These are phyloP conservation scores for Lithophane ornitopus DNA, from an alignment of 2,888 invertebrate species.

Conservation along the genomic window DNA sequence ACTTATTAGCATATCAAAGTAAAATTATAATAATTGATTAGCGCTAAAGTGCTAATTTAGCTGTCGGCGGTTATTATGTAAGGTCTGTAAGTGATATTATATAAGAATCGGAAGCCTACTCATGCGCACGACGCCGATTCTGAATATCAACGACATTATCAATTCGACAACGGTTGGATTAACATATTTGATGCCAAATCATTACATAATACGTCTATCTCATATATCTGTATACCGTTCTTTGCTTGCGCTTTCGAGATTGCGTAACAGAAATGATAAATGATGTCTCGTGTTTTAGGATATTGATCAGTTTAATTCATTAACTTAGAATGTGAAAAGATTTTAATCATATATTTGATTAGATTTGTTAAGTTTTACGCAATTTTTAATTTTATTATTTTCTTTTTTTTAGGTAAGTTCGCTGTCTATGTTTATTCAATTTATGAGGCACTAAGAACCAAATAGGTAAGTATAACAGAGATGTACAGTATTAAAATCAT, in stretches of 20 bases:
- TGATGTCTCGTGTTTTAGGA: conserved; percentile 34
- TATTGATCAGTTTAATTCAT: conserved; percentile 46
- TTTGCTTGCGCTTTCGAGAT: conserved; percentile 70
- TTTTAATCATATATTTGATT: conserved; percentile 32
- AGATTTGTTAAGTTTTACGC: conserved; percentile 17
- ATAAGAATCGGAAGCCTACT: conserved; percentile 70
- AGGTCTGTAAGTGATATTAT: conserved; percentile 54
- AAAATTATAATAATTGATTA: conserved; percentile 32
- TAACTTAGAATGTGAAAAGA: conserved; percentile 44
- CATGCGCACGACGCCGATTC: conserved; percentile 63
- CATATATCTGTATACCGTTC: conserved; percentile 36
- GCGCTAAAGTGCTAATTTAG: conserved; percentile 56
- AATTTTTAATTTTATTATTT: conserved; percentile 36
- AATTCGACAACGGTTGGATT: conserved; percentile 70
- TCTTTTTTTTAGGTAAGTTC: conserved; percentile 77
- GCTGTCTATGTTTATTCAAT: not conserved
- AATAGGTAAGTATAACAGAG: conserved; percentile 17
- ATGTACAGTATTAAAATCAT: conserved; percentile 10
- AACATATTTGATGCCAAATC: conserved; percentile 71
- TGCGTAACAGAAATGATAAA: conserved; percentile 62
- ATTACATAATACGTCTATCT: conserved; percentile 67
- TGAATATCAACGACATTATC: conserved; percentile 75
- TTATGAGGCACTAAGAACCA: no score
- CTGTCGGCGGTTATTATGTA: conserved; percentile 65
- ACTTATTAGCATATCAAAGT: conserved; percentile 33